phyloP scores from a whole-genome alignment of 2,888 invertebrate species.

The Mythimna vitellina region DNA sequence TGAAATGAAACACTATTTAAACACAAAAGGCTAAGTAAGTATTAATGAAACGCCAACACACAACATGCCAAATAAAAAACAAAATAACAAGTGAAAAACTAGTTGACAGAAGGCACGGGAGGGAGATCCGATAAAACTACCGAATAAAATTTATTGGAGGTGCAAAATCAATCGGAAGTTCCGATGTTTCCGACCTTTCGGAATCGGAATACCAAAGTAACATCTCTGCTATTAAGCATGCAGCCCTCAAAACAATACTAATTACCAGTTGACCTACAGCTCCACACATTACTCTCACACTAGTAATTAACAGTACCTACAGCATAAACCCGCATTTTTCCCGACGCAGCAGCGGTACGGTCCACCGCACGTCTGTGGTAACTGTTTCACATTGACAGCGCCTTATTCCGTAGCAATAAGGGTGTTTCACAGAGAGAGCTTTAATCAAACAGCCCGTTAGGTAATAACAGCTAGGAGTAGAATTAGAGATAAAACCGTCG shows the following conservation, averaged over 20 bases:
- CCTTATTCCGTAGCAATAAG: background rate
- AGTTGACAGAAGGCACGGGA: no score
- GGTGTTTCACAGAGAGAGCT: slow-evolving; percentile 5
- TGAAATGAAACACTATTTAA: no score
- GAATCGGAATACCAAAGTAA: no score
- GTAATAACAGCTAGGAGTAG: slow-evolving; percentile 37
- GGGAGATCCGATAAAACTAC: no score
- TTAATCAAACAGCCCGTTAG: slow-evolving; percentile 49
- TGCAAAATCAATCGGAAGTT: no score
- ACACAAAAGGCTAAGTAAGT: no score
- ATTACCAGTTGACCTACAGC: slow-evolving; percentile 5
- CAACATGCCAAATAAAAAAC: no score
- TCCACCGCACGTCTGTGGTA: background rate
- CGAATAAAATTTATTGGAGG: no score
- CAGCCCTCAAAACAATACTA: background rate
- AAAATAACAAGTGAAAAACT: no score
- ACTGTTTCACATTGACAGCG: background rate
- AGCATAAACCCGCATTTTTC: slow-evolving; percentile 20
- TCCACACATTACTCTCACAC: background rate
- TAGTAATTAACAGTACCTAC: slow-evolving; percentile 21
- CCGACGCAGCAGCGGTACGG: background rate
- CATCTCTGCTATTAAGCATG: background rate
- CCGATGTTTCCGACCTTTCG: no score
- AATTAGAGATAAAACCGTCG: slow-evolving; percentile 39
- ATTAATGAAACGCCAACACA: no score